Evolutionary conservation across 2,888 invertebrate genomes (phyloP).

Genomic region (Acrobasis consociella): DNA sequence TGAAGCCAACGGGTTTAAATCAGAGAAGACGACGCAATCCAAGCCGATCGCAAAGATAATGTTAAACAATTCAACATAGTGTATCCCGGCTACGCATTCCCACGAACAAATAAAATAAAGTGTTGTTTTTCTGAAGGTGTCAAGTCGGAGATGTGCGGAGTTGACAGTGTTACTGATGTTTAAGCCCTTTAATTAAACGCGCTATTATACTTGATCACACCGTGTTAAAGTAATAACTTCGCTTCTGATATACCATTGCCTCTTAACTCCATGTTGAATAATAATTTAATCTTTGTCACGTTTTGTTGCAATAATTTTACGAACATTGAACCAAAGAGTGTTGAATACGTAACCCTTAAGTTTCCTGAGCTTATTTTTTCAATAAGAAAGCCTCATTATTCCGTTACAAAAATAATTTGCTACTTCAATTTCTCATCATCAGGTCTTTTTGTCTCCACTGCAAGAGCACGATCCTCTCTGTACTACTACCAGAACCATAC

Average conservation of each 20-base stretch:
- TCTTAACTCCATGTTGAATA: not conserved
- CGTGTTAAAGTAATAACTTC: constrained; percentile 5
- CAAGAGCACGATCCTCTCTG: too few relatives aligned
- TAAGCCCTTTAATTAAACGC: constrained; percentile 10
- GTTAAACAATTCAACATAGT: constrained; percentile 22
- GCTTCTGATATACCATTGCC: not conserved
- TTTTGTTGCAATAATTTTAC: too few relatives aligned
- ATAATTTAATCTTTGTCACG: too few relatives aligned
- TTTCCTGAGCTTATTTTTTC: too few relatives aligned
- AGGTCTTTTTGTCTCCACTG: too few relatives aligned
- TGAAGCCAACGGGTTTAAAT: not conserved
- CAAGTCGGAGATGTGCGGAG: constrained; percentile 7
- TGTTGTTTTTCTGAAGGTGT: constrained; percentile 17
- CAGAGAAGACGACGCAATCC: constrained; percentile 11
- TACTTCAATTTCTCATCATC: too few relatives aligned
- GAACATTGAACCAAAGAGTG: too few relatives aligned
- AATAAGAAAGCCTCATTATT: too few relatives aligned
- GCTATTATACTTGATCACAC: constrained; percentile 10
- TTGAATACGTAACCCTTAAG: too few relatives aligned
- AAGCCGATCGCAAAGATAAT: constrained; percentile 23
- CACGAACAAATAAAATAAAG: constrained; percentile 19
- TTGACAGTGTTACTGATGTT: constrained; percentile 15
- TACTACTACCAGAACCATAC: too few relatives aligned
- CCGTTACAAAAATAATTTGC: too few relatives aligned
- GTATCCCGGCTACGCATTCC: constrained; percentile 12